Conservation (phyloP, 2,113 vertebrate species). For the Carassius auratus region DNA sequence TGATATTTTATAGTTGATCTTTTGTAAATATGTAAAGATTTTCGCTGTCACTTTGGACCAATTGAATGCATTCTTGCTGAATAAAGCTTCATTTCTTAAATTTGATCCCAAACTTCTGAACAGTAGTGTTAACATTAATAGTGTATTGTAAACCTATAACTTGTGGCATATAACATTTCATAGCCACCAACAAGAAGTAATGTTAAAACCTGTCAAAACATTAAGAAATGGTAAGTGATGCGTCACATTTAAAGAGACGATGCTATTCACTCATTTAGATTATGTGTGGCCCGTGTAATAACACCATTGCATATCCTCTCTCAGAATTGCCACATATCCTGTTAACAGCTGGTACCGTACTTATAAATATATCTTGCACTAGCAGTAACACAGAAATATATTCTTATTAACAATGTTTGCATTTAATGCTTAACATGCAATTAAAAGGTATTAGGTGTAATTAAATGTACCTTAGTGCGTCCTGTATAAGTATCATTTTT, state of each 20-base stretch:
- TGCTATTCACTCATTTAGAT: background rate
- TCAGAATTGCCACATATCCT: background rate
- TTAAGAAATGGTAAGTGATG: background rate
- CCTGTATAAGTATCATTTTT: no score
- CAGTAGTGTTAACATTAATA: background rate
- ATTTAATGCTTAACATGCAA: background rate
- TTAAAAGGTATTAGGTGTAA: background rate
- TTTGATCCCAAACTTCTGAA: background rate
- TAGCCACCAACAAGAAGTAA: background rate
- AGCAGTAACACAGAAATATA: background rate
- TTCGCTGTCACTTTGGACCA: background rate
- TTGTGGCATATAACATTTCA: background rate
- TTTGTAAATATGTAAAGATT: background rate
- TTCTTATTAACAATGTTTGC: background rate
- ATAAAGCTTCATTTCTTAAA: background rate
- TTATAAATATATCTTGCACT: background rate
- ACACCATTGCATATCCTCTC: background rate
- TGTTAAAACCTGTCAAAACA: background rate
- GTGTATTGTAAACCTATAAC: background rate
- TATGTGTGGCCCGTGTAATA: background rate
- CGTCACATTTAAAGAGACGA: background rate
- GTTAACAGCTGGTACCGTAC: background rate
- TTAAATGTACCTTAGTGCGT: no score
- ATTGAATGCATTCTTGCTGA: background rate
- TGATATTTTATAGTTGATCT: no score